Conservation (phyloP, 1,140 invertebrate species). For the Drosophila obscura region DNA sequence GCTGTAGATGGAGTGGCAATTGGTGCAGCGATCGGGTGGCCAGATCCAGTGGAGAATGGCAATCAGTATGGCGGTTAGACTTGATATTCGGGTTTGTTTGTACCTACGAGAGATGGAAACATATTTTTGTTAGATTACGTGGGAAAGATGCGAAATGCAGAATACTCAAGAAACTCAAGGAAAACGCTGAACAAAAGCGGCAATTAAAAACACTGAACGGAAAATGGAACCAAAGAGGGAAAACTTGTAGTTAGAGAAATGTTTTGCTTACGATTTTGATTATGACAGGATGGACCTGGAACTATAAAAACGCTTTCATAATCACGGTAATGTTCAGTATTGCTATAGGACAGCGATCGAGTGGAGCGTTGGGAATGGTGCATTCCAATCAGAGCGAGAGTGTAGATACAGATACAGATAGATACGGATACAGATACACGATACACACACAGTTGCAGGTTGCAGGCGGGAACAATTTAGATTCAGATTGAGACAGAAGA, state of each 20-base stretch:
- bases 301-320: conserved; percentile 91
- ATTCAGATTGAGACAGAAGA: conserved; percentile 15
- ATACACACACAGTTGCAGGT: conserved; percentile 15
- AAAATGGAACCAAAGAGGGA: conserved; percentile 20
- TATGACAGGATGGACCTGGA: conserved; percentile 87
- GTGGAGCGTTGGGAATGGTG: conserved; percentile 47
- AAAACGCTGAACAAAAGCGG: conserved; percentile 12
- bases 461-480: conserved; percentile 1
- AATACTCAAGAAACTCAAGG: conserved; percentile 13
- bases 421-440: conserved; percentile 27
- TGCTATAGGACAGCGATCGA: conserved; percentile 65
- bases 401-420: conserved; percentile 38
- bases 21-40: conserved; percentile 87
- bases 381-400: conserved; percentile 56
- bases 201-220: conserved; percentile 21
- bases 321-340: conserved; percentile 87
- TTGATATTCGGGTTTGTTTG: conserved; percentile 97
- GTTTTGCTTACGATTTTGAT: conserved; percentile 83
- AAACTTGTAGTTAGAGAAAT: conserved; percentile 46
- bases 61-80: conserved; percentile 89
- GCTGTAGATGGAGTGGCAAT: conserved; percentile 83
- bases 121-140: neutral
- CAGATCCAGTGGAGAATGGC: conserved; percentile 87
- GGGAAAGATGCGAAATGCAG: neutral
- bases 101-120: conserved; percentile 86